Evolutionary conservation across 2,797 vertebrate genomes (phyloP).

Genomic region (Oophaga sylvatica): DNA sequence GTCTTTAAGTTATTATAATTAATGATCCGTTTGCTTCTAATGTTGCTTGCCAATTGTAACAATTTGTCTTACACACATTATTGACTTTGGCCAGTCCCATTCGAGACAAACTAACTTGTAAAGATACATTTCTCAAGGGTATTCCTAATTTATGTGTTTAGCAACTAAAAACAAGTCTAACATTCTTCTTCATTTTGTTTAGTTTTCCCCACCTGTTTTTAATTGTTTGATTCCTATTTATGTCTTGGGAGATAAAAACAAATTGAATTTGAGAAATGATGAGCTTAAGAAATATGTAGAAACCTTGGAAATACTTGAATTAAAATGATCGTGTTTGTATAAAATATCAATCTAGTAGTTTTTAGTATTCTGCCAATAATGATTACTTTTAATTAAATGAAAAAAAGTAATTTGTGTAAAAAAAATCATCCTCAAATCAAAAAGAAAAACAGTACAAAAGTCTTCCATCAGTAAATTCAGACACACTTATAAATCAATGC

Average conservation of each 20-base stretch:
- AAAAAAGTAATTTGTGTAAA: too few relatives aligned
- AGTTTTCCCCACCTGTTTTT: conserved; percentile 44
- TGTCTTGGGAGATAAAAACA: conserved; percentile 15
- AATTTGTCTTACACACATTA: conserved; percentile 58
- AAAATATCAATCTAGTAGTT: neutral
- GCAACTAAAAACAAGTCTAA: conserved; percentile 42
- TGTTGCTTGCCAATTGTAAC: conserved; percentile 53
- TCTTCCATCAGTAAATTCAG: too few relatives aligned
- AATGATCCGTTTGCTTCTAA: conserved; percentile 51
- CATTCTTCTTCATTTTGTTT: conserved; percentile 19
- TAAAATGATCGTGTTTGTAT: neutral
- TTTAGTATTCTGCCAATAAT: neutral
- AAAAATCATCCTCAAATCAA: too few relatives aligned
- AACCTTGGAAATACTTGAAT: conserved; percentile 2
- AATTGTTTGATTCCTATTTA: conserved; percentile 39
- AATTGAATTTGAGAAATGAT: conserved; percentile 8
- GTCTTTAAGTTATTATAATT: conserved; percentile 48
- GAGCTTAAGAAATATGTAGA: neutral
- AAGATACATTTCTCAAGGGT: conserved; percentile 46
- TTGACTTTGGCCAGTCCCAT: conserved; percentile 55
- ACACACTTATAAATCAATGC: too few relatives aligned
- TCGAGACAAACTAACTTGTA: conserved; percentile 34
- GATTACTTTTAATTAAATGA: neutral
- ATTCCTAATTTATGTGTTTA: conserved; percentile 49
- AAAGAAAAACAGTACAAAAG: too few relatives aligned